phyloP scores from a whole-genome alignment of 1,140 invertebrate species.

The Tetraneura akinire region DNA sequence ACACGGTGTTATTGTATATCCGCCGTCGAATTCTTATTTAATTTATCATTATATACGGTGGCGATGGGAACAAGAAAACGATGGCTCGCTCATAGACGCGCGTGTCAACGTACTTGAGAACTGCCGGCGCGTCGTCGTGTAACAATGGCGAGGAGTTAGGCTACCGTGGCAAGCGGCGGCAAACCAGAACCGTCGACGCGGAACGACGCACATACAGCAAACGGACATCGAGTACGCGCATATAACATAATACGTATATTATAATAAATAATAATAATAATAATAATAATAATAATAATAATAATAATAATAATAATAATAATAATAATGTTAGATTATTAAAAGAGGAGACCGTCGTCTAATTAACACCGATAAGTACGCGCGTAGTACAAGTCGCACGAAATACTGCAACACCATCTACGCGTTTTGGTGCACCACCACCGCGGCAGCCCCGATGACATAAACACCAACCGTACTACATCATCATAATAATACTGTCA shows the following conservation, averaged over 20 bases:
- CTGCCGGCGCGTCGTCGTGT: not conserved
- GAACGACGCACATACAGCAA: not conserved
- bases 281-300: too few relatives aligned
- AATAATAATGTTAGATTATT: too few relatives aligned
- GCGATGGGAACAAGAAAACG: not conserved
- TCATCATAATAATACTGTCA: too few relatives aligned
- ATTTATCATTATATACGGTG: too few relatives aligned
- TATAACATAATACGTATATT: too few relatives aligned
- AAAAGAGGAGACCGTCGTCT: not conserved
- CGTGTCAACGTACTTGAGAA: conserved; percentile 5
- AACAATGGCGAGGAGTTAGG: conserved; percentile 6
- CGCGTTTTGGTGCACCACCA: not conserved
- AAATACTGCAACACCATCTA: not conserved
- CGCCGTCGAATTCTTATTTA: too few relatives aligned
- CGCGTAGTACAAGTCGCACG: not conserved
- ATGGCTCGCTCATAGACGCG: not conserved
- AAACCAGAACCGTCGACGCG: not conserved
- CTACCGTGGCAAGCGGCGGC: not conserved
- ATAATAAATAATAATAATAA: too few relatives aligned
- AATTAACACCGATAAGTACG: conserved; percentile 19
- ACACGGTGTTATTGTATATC: too few relatives aligned
- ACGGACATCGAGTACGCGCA: not conserved
- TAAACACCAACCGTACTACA: not conserved
- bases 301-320: too few relatives aligned
- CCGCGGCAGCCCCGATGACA: not conserved